Evolutionary conservation across 2,113 vertebrate species (phyloP).

Genomic region (Phasianus colchicus): DNA sequence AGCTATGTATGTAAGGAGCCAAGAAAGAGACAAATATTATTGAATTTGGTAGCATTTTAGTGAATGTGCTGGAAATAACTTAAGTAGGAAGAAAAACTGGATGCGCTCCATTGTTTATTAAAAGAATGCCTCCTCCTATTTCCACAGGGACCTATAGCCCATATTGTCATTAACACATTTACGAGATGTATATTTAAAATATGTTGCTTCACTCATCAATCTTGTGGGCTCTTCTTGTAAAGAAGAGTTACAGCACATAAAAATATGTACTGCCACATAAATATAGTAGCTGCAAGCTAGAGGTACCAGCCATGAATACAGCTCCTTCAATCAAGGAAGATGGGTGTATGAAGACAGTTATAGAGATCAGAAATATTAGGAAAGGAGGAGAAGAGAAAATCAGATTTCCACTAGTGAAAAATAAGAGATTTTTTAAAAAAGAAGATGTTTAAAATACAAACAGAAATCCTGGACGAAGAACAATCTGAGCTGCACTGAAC

Average conservation of each 20-base stretch:
- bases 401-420: background rate
- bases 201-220: conserved; percentile 9
- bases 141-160: conserved; percentile 34
- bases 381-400: conserved; percentile 3
- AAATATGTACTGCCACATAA: conserved; percentile 4
- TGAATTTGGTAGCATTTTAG: conserved; percentile 66
- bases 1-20: conserved; percentile 61
- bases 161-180: conserved; percentile 49
- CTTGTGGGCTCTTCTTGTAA: conserved; percentile 17
- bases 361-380: background rate
- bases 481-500: background rate
- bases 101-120: conserved; percentile 46
- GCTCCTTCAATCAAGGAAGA: background rate
- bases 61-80: conserved; percentile 62
- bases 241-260: background rate
- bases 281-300: background rate
- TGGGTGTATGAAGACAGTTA: background rate
- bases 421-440: background rate
- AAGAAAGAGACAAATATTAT: conserved; percentile 66
- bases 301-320: background rate
- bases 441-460: background rate
- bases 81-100: conserved; percentile 57
- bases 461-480: background rate
- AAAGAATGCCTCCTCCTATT: conserved; percentile 56
- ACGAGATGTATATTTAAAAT: conserved; percentile 47